Conservation (phyloP, 2,888 invertebrate genomes). For the Anaspis maculata region DNA sequence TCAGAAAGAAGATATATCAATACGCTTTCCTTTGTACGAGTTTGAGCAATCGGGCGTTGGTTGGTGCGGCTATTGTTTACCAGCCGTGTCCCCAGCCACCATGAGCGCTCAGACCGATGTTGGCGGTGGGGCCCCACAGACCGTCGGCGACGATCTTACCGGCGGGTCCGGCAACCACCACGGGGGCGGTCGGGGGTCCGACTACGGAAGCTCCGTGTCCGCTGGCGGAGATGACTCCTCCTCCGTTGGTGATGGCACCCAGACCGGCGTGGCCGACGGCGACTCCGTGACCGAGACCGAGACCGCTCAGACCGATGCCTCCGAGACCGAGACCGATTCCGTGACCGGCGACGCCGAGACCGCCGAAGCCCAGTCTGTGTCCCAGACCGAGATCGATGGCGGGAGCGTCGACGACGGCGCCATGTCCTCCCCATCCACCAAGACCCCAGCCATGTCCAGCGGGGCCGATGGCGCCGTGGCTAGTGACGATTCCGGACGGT, state of each 20-base stretch:
- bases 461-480: conserved; percentile 8
- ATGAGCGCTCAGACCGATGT: conserved; percentile 6
- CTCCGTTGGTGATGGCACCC: conserved; percentile 15
- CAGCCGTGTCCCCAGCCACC: conserved; percentile 4
- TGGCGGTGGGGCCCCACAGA: conserved; percentile 24
- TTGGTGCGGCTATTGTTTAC: conserved; percentile 1
- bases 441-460: conserved; percentile 10
- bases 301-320: conserved; percentile 5
- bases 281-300: conserved; percentile 3
- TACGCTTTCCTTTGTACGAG: too few species aligned
- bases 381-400: conserved; percentile 5
- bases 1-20: too few species aligned
- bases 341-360: conserved; percentile 7
- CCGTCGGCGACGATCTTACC: conserved; percentile 29
- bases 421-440: conserved; percentile 12
- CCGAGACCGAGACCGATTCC: conserved; percentile 9
- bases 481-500: conserved; percentile 10
- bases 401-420: conserved; percentile 13
- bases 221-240: conserved; percentile 22
- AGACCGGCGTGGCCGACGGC: conserved; percentile 3
- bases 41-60: too few species aligned
- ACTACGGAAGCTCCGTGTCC: conserved; percentile 29
- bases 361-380: conserved; percentile 6
- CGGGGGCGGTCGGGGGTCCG: conserved; percentile 29
- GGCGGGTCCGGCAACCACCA: conserved; percentile 26